A percentile compares a stretch with the other conserved stretches of the same genome.
Conservation (phyloP, 1,140 invertebrate genomes). For the Druon quercuslanigerum region DNA sequence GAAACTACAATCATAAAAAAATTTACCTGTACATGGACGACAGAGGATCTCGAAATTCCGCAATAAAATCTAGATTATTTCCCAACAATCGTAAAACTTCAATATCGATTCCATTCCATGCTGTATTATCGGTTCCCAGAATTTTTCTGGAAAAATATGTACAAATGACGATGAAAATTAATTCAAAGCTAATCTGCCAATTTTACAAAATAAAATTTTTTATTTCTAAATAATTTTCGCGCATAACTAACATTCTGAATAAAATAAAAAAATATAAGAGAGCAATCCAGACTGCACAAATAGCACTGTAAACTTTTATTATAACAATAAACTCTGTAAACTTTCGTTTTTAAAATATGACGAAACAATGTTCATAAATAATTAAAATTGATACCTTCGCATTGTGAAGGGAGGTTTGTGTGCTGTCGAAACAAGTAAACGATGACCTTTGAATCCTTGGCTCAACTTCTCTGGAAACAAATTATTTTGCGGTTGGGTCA, state of each 20-base stretch:
- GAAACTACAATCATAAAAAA: no score
- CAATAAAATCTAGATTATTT: slow-evolving; percentile 81
- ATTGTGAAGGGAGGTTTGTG: slow-evolving; percentile 84
- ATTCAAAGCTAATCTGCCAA: no score
- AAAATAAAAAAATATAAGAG: slow-evolving; percentile 32
- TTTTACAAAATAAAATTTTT: no score
- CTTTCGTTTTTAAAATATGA: background rate
- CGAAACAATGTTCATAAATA: slow-evolving; percentile 36
- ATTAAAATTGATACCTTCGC: slow-evolving; percentile 72
- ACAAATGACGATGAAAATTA: slow-evolving; percentile 52
- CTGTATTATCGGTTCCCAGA: slow-evolving; percentile 71
- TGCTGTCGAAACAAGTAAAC: slow-evolving; percentile 80
- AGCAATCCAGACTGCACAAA: background rate
- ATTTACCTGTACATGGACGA: slow-evolving; percentile 66
- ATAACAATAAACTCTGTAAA: background rate
- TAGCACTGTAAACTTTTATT: background rate
- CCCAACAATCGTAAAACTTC: slow-evolving; percentile 79
- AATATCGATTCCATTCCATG: slow-evolving; percentile 83
- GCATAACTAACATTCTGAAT: slow-evolving; percentile 49
- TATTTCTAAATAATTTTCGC: slow-evolving; percentile 34
- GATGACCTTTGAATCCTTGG: slow-evolving; percentile 82
- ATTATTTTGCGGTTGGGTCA: slow-evolving; percentile 76
- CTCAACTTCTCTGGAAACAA: slow-evolving; percentile 82
- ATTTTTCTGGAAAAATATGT: slow-evolving; percentile 55
- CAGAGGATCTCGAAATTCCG: slow-evolving; percentile 79